Evolutionary conservation across 2,797 vertebrate genomes (phyloP), one percentile per base, ranked within the genome.

Genomic region (Buphagus erythrorhynchus): DNA sequence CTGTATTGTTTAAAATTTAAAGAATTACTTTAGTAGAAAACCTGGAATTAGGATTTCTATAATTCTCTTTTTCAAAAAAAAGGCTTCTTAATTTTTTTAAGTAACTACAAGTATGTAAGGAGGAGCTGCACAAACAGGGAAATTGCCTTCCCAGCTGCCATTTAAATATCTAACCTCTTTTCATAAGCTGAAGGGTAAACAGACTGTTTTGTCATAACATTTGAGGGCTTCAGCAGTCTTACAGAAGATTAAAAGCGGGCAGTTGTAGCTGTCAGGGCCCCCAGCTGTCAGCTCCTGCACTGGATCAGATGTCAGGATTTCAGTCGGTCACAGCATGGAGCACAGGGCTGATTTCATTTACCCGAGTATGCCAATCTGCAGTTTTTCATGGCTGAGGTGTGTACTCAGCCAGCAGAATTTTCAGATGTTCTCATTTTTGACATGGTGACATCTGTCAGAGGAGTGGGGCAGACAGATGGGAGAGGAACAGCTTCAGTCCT

Each of bases 161-260:
- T 33, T 82, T 65, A 82, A 82, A 63, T 49, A 57, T 58, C 35
- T 79, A 78, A 87, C 38, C 21, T 87, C 33, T 79, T 71, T 82
- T 79, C 5, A 1, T 91, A 67, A 77, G 74, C 48, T 79, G 71
- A 46, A 59, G 57, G 52, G 31, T 69, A 79, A 95, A 81, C 66
- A 76, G 72, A 45, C 75, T 76, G 33, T 87, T 58, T 45, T 74
- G 51, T 57, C 59, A 12, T 77, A 77, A 67, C 35, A 29, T 86
- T 63, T 58, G 72, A 88, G 72, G 65, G 75, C 55, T 73, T 93
- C 58, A 66, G 57, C 49, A 68, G 88, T 57, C 21, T 59, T 65
- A 43, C 13, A 61, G 82, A 24, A 82, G 95, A 90, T 95, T 83
- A 90, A 78, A 91, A 18, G 10, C 5, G 3, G 75, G 10, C 48